Base-by-base conservation (phyloP, 1,140 invertebrate genomes). In the Mesaphorura yosii region DNA sequence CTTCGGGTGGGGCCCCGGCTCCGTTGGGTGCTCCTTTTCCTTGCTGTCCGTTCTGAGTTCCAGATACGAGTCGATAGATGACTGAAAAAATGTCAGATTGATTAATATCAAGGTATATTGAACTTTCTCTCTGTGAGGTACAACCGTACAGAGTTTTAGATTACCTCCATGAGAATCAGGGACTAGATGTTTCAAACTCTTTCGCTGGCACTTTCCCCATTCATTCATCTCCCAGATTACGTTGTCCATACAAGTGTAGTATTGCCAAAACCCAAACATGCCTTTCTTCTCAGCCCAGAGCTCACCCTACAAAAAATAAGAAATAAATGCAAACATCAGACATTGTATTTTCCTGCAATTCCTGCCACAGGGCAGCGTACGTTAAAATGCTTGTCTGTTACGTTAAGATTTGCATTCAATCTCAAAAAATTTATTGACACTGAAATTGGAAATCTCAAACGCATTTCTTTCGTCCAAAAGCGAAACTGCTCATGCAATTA, bases 211-310 rank as follows among this genome's bases (percentile, higher is more conserved):
- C 57, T 83, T 82, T 31, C 89, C 90, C 90, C 90, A 94, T 68
- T 93, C 88, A 26, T 89, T 94, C 51, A 95, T 91, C 70, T 94
- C 87, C 68, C 90, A 94, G 14, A 94, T 82, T 53, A 82, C 83
- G 40, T 86, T 85, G 70, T 94, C 90, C 88, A 94, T 93, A 61
- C 90, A 89, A n/a, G 90, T 89, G 70, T 87, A 91, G 72, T 93
- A 94, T 72, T 88, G 82, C 83, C 88, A 91, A 58, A 92, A 80
- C 45, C 89, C 88, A 72, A 90, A 78, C 70, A 85, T 77, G 60
- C 79, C 60, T 59, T 53, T 78, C 40, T 84, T 87, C 73, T 95
- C 90, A 40, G 89, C 88, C 91, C 91, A 94, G 59, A 95, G 88
- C 69, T 95, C 91, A 58, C 86, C 89, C 89, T 91, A 68, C 25